phyloP scores from a whole-genome alignment of 2,113 vertebrate genomes.

The Artemisiospiza belli region DNA sequence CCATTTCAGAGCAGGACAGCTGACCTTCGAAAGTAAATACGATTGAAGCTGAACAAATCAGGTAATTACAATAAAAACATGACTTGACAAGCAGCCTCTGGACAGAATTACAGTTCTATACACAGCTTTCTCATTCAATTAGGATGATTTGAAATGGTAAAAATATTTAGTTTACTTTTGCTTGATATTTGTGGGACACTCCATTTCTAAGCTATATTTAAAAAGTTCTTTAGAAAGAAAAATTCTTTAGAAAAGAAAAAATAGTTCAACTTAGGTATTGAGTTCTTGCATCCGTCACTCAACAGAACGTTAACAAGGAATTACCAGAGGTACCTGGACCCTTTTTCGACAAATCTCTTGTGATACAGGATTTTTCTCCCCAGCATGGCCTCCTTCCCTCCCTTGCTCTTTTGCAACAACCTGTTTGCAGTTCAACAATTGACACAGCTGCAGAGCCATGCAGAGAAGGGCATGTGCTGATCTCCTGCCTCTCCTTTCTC shows the following conservation, averaged over 20 bases:
- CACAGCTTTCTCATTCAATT: slow-evolving; percentile 74
- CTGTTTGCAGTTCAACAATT: not conserved
- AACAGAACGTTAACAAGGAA: not conserved
- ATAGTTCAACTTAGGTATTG: not conserved
- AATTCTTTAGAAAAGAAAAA: not conserved
- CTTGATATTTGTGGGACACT: slow-evolving; percentile 22
- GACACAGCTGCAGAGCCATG: not conserved
- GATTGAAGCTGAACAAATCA: slow-evolving; percentile 83
- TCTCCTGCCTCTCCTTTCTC: not conserved
- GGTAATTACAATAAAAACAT: slow-evolving; percentile 81
- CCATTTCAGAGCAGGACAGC: slow-evolving; percentile 66
- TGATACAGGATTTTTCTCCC: not conserved
- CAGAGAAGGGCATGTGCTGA: not conserved
- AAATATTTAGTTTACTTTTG: slow-evolving; percentile 53
- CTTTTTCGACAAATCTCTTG: not conserved
- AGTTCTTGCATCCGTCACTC: not conserved
- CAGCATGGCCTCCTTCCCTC: not conserved
- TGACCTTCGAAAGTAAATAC: slow-evolving; percentile 81
- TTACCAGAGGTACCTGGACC: not conserved
- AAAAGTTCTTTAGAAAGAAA: not conserved
- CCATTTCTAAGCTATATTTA: not conserved
- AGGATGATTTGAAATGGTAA: slow-evolving; percentile 44
- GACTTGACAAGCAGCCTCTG: slow-evolving; percentile 79
- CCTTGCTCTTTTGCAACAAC: not conserved
- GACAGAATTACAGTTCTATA: slow-evolving; percentile 75